These are phyloP conservation scores for Epinephelus lanceolatus DNA, from an alignment of 2,113 vertebrate species.

Conservation along the genomic window DNA sequence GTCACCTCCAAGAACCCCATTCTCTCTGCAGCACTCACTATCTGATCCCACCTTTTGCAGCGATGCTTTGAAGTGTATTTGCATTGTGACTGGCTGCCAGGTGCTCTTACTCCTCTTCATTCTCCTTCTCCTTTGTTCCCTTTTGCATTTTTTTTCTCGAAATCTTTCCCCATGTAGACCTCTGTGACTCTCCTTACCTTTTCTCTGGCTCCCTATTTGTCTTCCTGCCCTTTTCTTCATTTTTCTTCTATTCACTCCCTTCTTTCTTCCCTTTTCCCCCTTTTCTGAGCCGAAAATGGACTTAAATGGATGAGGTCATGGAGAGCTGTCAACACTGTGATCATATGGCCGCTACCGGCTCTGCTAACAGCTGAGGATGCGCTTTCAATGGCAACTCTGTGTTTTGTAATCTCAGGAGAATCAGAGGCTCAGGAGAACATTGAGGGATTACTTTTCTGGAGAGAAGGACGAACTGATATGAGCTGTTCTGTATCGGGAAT, in stretches of 20 bases:
- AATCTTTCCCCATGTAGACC: conserved; percentile 36
- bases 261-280: conserved; percentile 14
- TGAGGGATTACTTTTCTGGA: conserved; percentile 41
- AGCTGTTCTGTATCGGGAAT: neutral
- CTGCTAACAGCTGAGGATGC: conserved; percentile 64
- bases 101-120: conserved; percentile 40
- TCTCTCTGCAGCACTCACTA: conserved; percentile 37
- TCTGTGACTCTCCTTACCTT: conserved; percentile 40
- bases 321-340: conserved; percentile 85
- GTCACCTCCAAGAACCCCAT: conserved; percentile 27
- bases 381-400: conserved; percentile 51
- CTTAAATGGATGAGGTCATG: conserved; percentile 85
- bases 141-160: conserved; percentile 22
- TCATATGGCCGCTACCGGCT: conserved; percentile 80
- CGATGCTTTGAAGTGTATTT: conserved; percentile 73
- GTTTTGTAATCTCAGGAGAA: conserved; percentile 59
- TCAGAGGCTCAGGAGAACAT: conserved; percentile 44
- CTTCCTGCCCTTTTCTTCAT: conserved; percentile 50
- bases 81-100: conserved; percentile 68
- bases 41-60: conserved; percentile 61
- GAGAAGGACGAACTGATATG: neutral
- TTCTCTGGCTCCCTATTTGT: conserved; percentile 52
- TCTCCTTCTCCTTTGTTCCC: conserved; percentile 39
- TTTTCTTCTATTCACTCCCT: conserved; percentile 38
- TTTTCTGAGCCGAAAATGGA: conserved; percentile 75